phyloP scores from a whole-genome alignment of 1,140 invertebrate species.

The Sminthurides bifidus region DNA sequence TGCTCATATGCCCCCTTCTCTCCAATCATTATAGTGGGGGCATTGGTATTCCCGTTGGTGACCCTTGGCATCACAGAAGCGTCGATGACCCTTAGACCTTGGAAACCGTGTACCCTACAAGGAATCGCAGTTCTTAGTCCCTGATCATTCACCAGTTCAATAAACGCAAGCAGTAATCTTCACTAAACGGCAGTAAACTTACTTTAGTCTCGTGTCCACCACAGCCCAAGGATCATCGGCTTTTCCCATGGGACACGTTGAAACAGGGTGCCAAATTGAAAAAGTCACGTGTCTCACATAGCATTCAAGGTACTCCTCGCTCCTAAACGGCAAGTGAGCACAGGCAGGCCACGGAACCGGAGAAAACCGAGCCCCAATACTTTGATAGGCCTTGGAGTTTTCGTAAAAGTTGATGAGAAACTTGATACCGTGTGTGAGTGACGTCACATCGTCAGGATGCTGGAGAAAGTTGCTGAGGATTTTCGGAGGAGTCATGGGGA shows the following conservation, averaged over 20 bases:
- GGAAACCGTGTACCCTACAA: not conserved
- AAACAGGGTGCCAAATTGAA: constrained; percentile 45
- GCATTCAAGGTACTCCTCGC: constrained; percentile 36
- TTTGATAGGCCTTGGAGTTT: constrained; percentile 33
- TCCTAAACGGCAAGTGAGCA: constrained; percentile 25
- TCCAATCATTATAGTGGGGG: not conserved
- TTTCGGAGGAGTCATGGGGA: not conserved
- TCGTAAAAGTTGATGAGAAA: constrained; percentile 29
- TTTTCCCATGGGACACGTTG: constrained; percentile 51
- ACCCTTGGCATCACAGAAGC: not conserved
- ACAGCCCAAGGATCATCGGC: constrained; percentile 38
- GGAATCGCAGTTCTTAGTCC: no score
- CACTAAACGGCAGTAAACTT: no score
- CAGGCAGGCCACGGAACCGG: constrained; percentile 29
- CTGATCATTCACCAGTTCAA: no score
- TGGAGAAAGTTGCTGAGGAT: not conserved
- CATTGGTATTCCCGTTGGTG: not conserved
- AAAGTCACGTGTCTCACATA: constrained; percentile 29
- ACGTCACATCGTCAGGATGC: not conserved
- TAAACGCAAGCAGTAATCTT: no score
- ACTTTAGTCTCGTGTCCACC: constrained; percentile 35
- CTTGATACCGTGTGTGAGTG: not conserved
- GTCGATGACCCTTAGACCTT: not conserved
- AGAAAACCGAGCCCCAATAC: constrained; percentile 29
- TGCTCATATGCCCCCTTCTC: constrained; percentile 8